phyloP scores from a whole-genome alignment of 2,888 invertebrate species.

The Tetramorium bicarinatum region DNA sequence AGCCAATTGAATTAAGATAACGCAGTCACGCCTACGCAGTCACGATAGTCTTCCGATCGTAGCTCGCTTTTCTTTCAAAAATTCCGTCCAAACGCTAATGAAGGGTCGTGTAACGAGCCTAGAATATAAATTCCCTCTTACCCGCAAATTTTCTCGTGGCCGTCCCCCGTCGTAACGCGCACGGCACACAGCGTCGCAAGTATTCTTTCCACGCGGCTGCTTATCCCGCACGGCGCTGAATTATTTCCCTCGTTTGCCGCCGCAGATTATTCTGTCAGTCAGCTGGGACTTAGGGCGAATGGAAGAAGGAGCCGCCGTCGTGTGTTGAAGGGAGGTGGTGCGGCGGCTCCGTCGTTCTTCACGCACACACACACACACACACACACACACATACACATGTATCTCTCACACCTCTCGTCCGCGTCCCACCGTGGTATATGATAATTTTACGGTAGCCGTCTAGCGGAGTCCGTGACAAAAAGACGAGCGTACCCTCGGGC shows the following conservation, averaged over 20 bases:
- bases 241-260: constrained; percentile 72
- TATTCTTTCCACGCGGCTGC: constrained; percentile 61
- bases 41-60: constrained; percentile 2
- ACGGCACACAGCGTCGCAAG: constrained; percentile 36
- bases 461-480: constrained; percentile 67
- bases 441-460: constrained; percentile 70
- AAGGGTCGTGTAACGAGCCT: constrained; percentile 39
- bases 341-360: constrained; percentile 31
- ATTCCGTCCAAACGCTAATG: constrained; percentile 50
- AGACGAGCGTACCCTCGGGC: constrained; percentile 66
- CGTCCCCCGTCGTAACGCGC: background rate
- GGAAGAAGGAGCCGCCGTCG: constrained; percentile 40
- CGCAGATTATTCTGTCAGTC: constrained; percentile 80
- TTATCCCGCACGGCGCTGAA: constrained; percentile 62
- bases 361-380: background rate
- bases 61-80: constrained; percentile 29
- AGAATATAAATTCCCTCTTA: constrained; percentile 44
- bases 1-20: constrained; percentile 20
- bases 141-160: constrained; percentile 21
- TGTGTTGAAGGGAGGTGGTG: constrained; percentile 35
- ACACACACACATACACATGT: background rate
- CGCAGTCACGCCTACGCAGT: background rate
- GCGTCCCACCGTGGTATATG: constrained; percentile 58
- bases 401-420: constrained; percentile 1
- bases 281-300: constrained; percentile 72